Evolutionary conservation across 2,888 invertebrate genomes (phyloP), one percentile per base, ranked within the genome.

Genomic region (Epinotia brunnichana): DNA sequence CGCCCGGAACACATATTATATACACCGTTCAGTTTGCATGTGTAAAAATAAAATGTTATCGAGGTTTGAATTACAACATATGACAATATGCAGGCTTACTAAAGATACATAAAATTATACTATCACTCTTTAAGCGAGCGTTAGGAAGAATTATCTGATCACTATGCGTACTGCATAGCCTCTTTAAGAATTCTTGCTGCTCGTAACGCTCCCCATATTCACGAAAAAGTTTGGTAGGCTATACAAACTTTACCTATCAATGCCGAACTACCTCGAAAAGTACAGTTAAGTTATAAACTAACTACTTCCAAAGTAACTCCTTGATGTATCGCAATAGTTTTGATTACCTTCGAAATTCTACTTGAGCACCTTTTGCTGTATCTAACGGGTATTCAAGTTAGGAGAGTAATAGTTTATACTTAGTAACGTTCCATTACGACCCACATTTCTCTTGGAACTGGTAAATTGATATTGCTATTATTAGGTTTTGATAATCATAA

Each of bases 251-350:
- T 41, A 5, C 7, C 59, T 39, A 66, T 66, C 64, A 64, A 66
- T 17, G 64, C 10, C 29, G 13, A 15, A 70, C 19, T 13, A n/a
- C 11, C 29, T 29, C 48, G 35, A 57, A 66, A 59, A 51, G 21
- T 53, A 11, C 48, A 44, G 44, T 44, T 41, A 60, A 44, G n/a
- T 60, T 48, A 35, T 57, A 19, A 56, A 51, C 39, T 13, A 63
- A 69, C 11, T 70, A 63, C 35, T 63, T 63, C 35, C 11, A 9
- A 56, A 69, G 41, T 54, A 59, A 51, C 54, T 2, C 15, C 44
- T 69, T 64, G 57, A 59, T 57, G 57, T 70, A 57, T 64, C 35
- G 35, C 63, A 21, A 59, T 64, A 70, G 70, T 70, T 70, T 63
- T 44, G 54, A 56, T 54, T 48, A 56, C 69, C 56, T 69, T 39